Conservation (phyloP, 2,113 vertebrate genomes). For the Rhizomys pruinosus region DNA sequence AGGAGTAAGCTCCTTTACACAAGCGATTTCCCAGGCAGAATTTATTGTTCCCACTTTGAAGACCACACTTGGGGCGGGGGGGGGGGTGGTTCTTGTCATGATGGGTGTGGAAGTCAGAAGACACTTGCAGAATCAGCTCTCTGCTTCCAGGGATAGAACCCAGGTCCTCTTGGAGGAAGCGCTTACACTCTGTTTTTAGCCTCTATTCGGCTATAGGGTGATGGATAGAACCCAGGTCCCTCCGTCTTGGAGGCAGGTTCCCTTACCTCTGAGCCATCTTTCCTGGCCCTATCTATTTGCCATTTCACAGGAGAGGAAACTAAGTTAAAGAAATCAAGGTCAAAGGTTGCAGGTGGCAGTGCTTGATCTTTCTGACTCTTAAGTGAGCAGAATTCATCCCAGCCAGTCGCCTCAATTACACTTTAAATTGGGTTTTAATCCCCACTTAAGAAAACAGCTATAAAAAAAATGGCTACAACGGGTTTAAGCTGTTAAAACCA, state of each 20-base stretch:
- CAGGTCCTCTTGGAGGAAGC: too few relatives aligned
- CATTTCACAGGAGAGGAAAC: constrained; percentile 38
- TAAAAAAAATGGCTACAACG: not conserved
- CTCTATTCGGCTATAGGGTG: too few relatives aligned
- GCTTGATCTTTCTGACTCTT: not conserved
- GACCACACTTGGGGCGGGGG: not conserved
- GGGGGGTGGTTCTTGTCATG: too few relatives aligned
- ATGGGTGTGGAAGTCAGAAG: not conserved
- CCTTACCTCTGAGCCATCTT: not conserved
- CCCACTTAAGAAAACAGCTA: not conserved
- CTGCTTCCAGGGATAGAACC: too few relatives aligned
- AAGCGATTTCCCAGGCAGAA: not conserved
- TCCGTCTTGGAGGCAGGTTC: not conserved
- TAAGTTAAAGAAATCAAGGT: not conserved
- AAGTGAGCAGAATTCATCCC: not conserved
- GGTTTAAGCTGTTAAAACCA: not conserved
- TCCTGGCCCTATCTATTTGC: not conserved
- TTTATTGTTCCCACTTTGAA: constrained; percentile 15
- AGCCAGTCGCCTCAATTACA: not conserved
- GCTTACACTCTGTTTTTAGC: too few relatives aligned
- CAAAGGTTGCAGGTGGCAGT: not conserved
- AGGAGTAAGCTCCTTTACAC: not conserved
- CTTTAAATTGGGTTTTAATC: not conserved
- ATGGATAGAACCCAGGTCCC: not conserved
- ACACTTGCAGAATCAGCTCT: not conserved